Percentiles rank a stretch among this genome's conserved stretches.
These are phyloP conservation scores for Baronia brevicornis DNA, from an alignment of 2,888 invertebrate genomes.

Conservation along the genomic window DNA sequence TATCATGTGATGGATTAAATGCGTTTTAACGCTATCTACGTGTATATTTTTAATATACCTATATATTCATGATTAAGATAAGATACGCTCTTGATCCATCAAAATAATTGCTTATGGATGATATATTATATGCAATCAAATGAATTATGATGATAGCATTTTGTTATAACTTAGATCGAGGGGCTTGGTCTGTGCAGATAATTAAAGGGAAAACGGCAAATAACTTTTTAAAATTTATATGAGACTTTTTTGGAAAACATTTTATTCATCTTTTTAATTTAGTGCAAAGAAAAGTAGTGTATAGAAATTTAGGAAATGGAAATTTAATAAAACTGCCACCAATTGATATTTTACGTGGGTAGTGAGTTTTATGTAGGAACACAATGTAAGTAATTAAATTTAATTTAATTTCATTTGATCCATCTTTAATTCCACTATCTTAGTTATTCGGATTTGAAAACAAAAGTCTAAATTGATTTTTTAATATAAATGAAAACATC, in stretches of 20 bases:
- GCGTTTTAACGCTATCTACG: not conserved
- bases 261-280: not conserved
- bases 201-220: slow-evolving; percentile 4
- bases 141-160: slow-evolving; percentile 14
- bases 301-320: too few species aligned
- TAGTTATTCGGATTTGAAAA: too few species aligned
- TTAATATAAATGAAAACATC: too few species aligned
- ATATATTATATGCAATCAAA: slow-evolving; percentile 17
- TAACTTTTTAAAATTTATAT: slow-evolving; percentile 1
- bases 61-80: not conserved
- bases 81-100: slow-evolving; percentile 6
- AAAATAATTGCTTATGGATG: slow-evolving; percentile 3
- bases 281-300: too few species aligned
- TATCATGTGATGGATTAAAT: slow-evolving; percentile 4
- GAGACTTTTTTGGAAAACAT: not conserved
- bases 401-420: too few species aligned
- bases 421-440: too few species aligned
- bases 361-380: too few species aligned
- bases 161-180: slow-evolving; percentile 16
- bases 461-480: too few species aligned
- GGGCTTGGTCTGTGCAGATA: slow-evolving; percentile 18
- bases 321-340: too few species aligned
- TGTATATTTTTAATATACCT: not conserved
- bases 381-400: too few species aligned
- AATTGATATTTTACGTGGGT: too few species aligned